Base-by-base conservation (phyloP, 2,888 invertebrate genomes). In the Hydroisotoma schaefferi region DNA sequence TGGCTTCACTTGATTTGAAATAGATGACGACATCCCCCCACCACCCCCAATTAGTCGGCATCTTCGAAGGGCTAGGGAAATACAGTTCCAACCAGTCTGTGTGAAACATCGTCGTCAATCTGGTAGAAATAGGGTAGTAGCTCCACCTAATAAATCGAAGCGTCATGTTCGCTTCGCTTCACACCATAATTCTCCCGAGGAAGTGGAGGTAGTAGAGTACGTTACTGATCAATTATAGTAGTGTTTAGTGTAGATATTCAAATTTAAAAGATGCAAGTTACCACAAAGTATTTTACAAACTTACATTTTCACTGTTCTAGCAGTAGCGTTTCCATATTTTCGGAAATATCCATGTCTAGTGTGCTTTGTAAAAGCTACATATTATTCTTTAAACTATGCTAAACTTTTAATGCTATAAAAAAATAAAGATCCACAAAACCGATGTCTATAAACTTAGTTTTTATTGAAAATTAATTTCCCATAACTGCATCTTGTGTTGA, bases 401-500 rank as follows among this genome's bases (percentile, higher is more conserved):
- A n/a, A n/a, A n/a, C n/a, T n/a, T n/a, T n/a, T n/a, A n/a, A n/a
- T n/a, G n/a, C n/a, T n/a, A n/a, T n/a, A n/a, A n/a, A n/a, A n/a
- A n/a, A n/a, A n/a, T n/a, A n/a, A n/a, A n/a, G n/a, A n/a, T n/a
- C n/a, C n/a, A n/a, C n/a, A n/a, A n/a, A n/a, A n/a, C n/a, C n/a
- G n/a, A n/a, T n/a, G n/a, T n/a, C n/a, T n/a, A n/a, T n/a, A n/a
- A n/a, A n/a, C n/a, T n/a, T n/a, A n/a, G n/a, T n/a, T n/a, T n/a
- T n/a, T 20, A 64, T 37, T 59, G 52, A 33, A 67, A 61, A 57
- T 91, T 92, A 74, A 87, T 85, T 78, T 92, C 91, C 90, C 91
- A 90, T 67, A 91, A 79, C 78, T 90, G 90, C 77, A 90, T 83
- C 79, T 87, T 87, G 81, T 91, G 91, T 78, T 90, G 90, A 76